Percentiles rank a stretch among this genome's conserved stretches.
These are phyloP conservation scores for Apis laboriosa DNA, from an alignment of 1,140 invertebrate species.

Conservation along the genomic window DNA sequence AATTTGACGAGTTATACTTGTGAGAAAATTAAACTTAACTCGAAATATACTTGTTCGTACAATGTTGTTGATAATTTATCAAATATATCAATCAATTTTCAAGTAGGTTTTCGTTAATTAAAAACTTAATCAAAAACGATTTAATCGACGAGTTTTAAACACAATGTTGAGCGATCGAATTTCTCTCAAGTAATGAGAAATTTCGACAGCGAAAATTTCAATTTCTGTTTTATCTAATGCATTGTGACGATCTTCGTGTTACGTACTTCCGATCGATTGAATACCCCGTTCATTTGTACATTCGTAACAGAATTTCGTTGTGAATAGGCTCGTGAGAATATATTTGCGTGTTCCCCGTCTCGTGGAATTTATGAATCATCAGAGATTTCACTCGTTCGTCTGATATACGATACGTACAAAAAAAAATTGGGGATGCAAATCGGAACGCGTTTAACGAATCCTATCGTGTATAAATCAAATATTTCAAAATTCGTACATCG, in stretches of 20 bases:
- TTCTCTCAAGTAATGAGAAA: neutral
- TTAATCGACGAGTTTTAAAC: too few relatives aligned
- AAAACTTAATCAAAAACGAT: too few relatives aligned
- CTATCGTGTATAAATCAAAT: neutral
- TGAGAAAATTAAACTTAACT: too few relatives aligned
- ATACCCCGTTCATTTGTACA: conserved; percentile 2
- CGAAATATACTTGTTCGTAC: too few relatives aligned
- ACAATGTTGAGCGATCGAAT: too few relatives aligned
- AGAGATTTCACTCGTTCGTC: neutral
- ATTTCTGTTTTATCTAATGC: neutral
- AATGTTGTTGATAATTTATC: too few relatives aligned
- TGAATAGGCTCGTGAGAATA: conserved; percentile 21
- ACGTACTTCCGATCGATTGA: conserved; percentile 33
- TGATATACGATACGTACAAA: neutral
- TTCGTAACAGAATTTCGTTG: conserved; percentile 3
- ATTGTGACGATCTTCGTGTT: neutral
- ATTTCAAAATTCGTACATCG: neutral
- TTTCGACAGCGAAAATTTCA: neutral
- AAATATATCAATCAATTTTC: too few relatives aligned
- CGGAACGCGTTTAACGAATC: neutral
- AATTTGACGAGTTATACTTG: too few relatives aligned
- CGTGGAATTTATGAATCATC: conserved; percentile 7
- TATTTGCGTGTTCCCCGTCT: conserved; percentile 19
- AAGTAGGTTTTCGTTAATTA: too few relatives aligned
- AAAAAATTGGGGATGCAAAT: too few relatives aligned